phyloP scores from a whole-genome alignment of 1,140 invertebrate species.

The Eueides isabella region DNA sequence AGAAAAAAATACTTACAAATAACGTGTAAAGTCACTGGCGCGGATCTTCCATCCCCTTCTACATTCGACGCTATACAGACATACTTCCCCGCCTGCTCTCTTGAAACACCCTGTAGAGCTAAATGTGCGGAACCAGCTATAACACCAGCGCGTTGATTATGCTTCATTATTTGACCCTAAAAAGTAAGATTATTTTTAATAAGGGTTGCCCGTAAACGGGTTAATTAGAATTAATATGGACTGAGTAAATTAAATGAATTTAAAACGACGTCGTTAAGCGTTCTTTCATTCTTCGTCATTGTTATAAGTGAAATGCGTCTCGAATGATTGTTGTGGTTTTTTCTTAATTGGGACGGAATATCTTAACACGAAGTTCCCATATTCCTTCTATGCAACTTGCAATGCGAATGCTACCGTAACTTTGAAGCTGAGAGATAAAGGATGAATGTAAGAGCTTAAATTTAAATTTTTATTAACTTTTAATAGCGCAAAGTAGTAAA shows the following conservation, averaged over 20 bases:
- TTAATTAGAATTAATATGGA: conserved; percentile 28
- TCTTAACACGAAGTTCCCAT: no score
- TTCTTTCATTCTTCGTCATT: background rate
- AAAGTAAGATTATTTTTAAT: conserved; percentile 40
- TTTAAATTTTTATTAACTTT: no score
- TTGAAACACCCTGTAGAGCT: conserved; percentile 89
- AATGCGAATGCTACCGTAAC: no score
- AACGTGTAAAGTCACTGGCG: conserved; percentile 89
- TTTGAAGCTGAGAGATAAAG: no score
- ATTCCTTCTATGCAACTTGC: no score
- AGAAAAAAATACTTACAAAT: conserved; percentile 90
- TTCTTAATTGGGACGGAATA: no score
- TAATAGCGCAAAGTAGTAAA: no score
- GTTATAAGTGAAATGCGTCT: background rate
- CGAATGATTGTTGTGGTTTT: no score
- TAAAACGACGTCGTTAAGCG: background rate
- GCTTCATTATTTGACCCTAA: conserved; percentile 91
- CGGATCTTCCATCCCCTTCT: conserved; percentile 92
- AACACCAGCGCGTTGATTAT: conserved; percentile 91
- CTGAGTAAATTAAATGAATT: conserved; percentile 25
- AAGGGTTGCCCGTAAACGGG: conserved; percentile 12
- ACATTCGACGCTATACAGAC: conserved; percentile 93
- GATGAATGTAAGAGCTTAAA: no score
- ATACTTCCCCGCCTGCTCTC: conserved; percentile 91
- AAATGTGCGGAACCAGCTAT: conserved; percentile 91